Conservation (phyloP, 2,797 vertebrate genomes). For the Tapirus indicus region DNA sequence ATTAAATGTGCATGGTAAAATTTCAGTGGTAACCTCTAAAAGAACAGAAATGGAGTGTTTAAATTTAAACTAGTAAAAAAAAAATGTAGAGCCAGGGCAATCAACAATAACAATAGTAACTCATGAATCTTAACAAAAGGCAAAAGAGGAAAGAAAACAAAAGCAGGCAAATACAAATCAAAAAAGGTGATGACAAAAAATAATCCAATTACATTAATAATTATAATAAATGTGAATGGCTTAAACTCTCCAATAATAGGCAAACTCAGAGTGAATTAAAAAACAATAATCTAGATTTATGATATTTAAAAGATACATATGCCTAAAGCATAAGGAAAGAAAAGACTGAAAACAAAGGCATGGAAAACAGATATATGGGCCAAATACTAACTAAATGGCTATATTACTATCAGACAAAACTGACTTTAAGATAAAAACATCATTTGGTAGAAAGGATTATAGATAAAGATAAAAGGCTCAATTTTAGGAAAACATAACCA, state of each 20-base stretch:
- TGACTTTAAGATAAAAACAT: not conserved
- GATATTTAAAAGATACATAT: not conserved
- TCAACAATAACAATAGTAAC: not conserved
- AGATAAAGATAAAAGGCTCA: not conserved
- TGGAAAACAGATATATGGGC: not conserved
- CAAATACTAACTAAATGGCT: not conserved
- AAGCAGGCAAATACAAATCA: not conserved
- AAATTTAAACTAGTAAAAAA: not conserved
- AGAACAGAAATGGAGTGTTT: slow-evolving; percentile 18
- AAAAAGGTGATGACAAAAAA: not conserved
- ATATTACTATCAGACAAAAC: not conserved
- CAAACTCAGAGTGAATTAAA: not conserved
- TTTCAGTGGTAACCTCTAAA: not conserved
- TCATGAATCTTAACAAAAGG: not conserved
- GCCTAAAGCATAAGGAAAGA: not conserved
- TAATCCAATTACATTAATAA: not conserved
- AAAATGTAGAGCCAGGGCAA: not conserved
- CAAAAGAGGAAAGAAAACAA: not conserved
- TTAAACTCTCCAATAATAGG: slow-evolving; percentile 21
- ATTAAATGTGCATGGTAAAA: not conserved
- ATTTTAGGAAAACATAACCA: not conserved
- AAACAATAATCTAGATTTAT: not conserved
- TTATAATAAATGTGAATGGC: not conserved
- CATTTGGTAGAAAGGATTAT: not conserved
- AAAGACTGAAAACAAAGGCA: slow-evolving; percentile 8